Conservation (phyloP, 2,888 invertebrate genomes). For the Cyclophora punctaria region DNA sequence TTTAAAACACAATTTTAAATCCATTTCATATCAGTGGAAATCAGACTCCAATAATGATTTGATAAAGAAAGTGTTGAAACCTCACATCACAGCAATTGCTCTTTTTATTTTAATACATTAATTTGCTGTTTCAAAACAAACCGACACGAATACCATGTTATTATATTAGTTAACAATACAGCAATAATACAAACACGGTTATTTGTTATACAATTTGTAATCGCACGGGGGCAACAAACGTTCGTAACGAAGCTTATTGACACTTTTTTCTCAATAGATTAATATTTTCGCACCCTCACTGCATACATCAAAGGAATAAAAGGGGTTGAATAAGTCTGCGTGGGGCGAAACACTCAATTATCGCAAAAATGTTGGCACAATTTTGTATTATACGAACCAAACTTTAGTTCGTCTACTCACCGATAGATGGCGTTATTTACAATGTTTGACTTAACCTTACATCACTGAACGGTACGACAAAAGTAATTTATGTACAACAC, state of each 20-base stretch:
- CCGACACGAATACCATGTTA: slow-evolving; percentile 25
- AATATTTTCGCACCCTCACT: slow-evolving; percentile 66
- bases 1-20: too few species aligned
- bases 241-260: slow-evolving; percentile 65
- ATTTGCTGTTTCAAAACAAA: slow-evolving; percentile 38
- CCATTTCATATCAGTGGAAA: too few species aligned
- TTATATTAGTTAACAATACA: slow-evolving; percentile 27
- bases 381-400: slow-evolving; percentile 46
- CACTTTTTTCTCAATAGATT: slow-evolving; percentile 59
- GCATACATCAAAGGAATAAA: slow-evolving; percentile 71
- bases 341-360: slow-evolving; percentile 68
- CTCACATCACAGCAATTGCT: too few species aligned
- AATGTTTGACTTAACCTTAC: slow-evolving; percentile 28
- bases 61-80: too few species aligned
- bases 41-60: too few species aligned
- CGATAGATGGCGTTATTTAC: slow-evolving; percentile 69
- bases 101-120: too few species aligned
- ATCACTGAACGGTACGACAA: slow-evolving; percentile 46
- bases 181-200: slow-evolving; percentile 54
- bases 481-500: slow-evolving; percentile 12
- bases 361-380: slow-evolving; percentile 69
- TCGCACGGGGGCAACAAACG: slow-evolving; percentile 50
- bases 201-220: slow-evolving; percentile 58
- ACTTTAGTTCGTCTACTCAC: slow-evolving; percentile 39
- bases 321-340: slow-evolving; percentile 54